Evolutionary conservation across 1,140 invertebrate species (phyloP), one percentile per base, ranked within the genome.

Genomic region (Lucilia sericata): DNA sequence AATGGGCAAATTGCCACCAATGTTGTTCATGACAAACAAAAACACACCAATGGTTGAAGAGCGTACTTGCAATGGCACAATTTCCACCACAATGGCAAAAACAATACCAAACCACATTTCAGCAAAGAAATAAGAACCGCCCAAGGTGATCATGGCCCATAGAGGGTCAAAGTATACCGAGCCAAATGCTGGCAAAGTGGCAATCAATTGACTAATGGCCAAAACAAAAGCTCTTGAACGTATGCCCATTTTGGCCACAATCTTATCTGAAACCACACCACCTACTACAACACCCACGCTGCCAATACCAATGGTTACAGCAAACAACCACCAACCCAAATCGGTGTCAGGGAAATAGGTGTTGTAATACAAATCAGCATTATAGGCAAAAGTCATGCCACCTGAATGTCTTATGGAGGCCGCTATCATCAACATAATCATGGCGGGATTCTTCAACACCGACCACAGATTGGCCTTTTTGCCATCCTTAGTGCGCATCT

Each of bases 21-120:
- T 94, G 90, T 97, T 97, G 91, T 97, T 98, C 96, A 97, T 97
- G 0, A 97, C 95, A 90, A 98, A 97, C 3, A 98, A 92, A 87
- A 97, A 97, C 2, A 97, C 93, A 0, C 96, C 96, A 5, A 98
- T 94, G 1, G 95, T 95, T 5, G 96, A 96, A 13, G 96, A 97
- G 55, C 96, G 92, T 9, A 97, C 93, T 2, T 94, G 93, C 17
- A 96, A 84, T 1, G 96, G 96, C 10, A 97, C 96, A 84, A 97
- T 96, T 91, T 97, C 96, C 2, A 98, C 96, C 5, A 98, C 92
- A 86, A 97, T 95, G 17, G 96, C 96, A 88, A 97, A 97, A 4
- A 97, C 94, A 84, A 98, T 97, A 74, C 96, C 96, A 89, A 97
- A 97, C 96, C 96, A 97, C 96, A 97, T 97, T 92, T 98, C 96